Conservation (phyloP, 2,888 invertebrate genomes). For the Eucriotettix oculatus region DNA sequence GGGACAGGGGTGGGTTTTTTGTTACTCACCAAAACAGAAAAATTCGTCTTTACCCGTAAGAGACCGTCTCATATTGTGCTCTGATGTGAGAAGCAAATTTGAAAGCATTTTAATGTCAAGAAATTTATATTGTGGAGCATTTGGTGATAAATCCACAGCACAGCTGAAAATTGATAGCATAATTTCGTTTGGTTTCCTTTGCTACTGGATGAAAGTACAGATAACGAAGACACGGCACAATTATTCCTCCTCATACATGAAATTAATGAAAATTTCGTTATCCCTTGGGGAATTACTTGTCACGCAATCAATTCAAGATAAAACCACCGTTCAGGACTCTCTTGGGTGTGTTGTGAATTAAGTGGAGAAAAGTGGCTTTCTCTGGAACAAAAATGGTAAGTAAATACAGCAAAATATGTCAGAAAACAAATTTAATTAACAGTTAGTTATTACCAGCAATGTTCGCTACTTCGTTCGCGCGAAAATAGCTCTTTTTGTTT, state of each 20-base stretch:
- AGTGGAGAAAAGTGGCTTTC: not conserved
- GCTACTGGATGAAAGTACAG: not conserved
- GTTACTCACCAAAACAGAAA: not conserved
- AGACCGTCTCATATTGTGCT: not conserved
- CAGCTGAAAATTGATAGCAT: not conserved
- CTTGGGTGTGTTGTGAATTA: not conserved
- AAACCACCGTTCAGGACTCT: not conserved
- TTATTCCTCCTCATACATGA: not conserved
- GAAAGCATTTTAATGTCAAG: not conserved
- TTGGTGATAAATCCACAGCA: not conserved
- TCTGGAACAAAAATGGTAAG: not conserved
- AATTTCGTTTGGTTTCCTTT: not conserved
- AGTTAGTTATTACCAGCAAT: too few relatives aligned
- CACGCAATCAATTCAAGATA: not conserved
- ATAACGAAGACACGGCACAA: not conserved
- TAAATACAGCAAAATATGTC: too few relatives aligned
- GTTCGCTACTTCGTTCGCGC: too few relatives aligned
- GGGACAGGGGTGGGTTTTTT: not conserved
- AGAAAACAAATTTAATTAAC: too few relatives aligned
- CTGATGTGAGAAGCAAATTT: not conserved
- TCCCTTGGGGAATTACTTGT: not conserved
- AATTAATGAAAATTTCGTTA: not conserved
- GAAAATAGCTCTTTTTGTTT: too few relatives aligned
- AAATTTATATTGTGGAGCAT: not conserved
- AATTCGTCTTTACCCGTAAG: not conserved